These are phyloP conservation scores for Thunnus albacares DNA, from an alignment of 2,797 vertebrate genomes.

Conservation along the genomic window DNA sequence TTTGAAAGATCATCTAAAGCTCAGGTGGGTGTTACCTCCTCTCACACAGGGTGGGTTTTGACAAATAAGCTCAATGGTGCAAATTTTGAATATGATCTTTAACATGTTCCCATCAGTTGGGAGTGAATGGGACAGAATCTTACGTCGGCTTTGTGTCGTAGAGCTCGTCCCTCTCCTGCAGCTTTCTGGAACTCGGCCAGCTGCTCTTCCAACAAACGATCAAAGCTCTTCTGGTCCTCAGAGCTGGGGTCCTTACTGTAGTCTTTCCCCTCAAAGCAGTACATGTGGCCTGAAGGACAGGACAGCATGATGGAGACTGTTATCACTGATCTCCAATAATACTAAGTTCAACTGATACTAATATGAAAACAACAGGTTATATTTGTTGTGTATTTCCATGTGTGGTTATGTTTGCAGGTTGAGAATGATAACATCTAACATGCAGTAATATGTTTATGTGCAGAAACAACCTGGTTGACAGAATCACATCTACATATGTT, in stretches of 20 bases:
- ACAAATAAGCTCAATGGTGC: neutral
- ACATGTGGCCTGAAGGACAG: slow-evolving; percentile 89
- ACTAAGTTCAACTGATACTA: neutral
- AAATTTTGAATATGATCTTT: neutral
- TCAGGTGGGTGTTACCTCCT: neutral
- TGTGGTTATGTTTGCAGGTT: neutral
- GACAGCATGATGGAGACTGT: neutral
- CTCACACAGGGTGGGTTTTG: neutral
- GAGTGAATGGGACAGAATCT: slow-evolving; percentile 45
- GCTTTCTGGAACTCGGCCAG: slow-evolving; percentile 75
- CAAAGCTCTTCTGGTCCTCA: slow-evolving; percentile 89
- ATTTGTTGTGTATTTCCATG: neutral
- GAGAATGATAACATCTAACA: slow-evolving; percentile 7
- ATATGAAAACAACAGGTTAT: neutral
- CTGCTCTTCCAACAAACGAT: slow-evolving; percentile 88
- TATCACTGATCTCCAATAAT: neutral
- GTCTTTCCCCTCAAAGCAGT: slow-evolving; percentile 95
- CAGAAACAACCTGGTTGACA: neutral
- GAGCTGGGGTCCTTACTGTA: slow-evolving; percentile 93
- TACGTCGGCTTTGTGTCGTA: slow-evolving; percentile 89
- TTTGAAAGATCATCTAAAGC: too few relatives aligned
- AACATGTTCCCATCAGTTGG: neutral
- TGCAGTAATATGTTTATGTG: too few relatives aligned
- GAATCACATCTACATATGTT: neutral
- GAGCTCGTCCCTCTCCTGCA: slow-evolving; percentile 83